Evolutionary conservation across 1,140 invertebrate genomes (phyloP).

Genomic region (Drosophila pandora): DNA sequence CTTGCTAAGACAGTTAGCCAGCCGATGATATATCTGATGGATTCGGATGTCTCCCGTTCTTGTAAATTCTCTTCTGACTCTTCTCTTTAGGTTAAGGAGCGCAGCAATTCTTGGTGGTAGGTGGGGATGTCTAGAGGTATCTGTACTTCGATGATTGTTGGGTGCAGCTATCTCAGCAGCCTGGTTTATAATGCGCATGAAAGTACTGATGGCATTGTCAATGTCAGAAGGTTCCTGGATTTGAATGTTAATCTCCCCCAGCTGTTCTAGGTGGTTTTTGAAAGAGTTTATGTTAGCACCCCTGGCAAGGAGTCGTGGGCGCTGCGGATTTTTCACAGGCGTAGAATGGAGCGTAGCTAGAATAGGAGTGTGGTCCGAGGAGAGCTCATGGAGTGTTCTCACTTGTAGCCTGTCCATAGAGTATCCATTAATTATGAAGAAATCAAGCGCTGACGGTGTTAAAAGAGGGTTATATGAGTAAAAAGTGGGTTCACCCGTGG

Average conservation of each 20-base stretch:
- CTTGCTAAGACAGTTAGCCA: too few species aligned
- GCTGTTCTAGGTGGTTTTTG: background rate
- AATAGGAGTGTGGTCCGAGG: conserved; percentile 1
- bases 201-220: too few species aligned
- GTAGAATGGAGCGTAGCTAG: background rate
- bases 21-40: too few species aligned
- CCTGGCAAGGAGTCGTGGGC: background rate
- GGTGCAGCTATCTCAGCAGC: too few species aligned
- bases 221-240: background rate
- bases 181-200: too few species aligned
- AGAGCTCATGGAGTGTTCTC: background rate
- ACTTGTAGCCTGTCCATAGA: background rate
- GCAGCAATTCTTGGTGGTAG: too few species aligned
- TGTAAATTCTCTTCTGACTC: too few species aligned
- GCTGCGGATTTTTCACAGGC: background rate
- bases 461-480: background rate
- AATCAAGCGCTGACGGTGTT: conserved; percentile 1
- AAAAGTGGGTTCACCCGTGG: conserved; percentile 5
- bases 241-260: background rate
- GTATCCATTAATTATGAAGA: conserved; percentile 1
- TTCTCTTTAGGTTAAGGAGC: too few species aligned
- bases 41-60: too few species aligned
- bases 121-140: too few species aligned
- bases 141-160: too few species aligned
- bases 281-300: conserved; percentile 10